Conservation (phyloP, 1,140 invertebrate species). For the Zaprionus ornatus region DNA sequence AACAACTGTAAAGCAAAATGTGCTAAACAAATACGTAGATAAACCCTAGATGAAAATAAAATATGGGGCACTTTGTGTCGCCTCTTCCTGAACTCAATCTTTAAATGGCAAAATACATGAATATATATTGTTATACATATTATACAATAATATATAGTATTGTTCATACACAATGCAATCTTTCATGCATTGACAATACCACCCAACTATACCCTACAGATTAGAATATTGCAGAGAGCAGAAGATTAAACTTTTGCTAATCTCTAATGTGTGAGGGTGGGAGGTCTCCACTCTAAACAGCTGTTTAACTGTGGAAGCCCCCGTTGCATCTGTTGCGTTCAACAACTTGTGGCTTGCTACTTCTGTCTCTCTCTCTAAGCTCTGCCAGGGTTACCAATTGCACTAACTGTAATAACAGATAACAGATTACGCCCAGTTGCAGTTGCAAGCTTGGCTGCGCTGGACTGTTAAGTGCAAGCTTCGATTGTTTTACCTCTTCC, state of each 20-base stretch:
- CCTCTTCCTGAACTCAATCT: conserved; percentile 2
- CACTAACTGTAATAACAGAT: neutral
- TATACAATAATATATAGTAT: no score
- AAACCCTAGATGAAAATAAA: conserved; percentile 36
- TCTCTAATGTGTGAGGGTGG: no score
- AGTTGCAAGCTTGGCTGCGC: conserved; percentile 17
- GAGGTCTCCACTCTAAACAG: neutral
- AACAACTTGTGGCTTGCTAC: conserved; percentile 66
- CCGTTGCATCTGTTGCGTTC: conserved; percentile 59
- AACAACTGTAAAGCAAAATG: conserved; percentile 38
- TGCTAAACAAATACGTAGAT: conserved; percentile 59
- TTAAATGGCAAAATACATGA: neutral
- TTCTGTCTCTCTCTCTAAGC: neutral
- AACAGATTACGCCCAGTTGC: no score
- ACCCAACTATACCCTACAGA: no score
- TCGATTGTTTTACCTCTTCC: neutral
- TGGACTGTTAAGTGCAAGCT: neutral
- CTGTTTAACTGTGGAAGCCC: neutral
- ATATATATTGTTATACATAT: no score
- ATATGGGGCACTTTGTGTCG: neutral
- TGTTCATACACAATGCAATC: no score
- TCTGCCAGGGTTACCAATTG: conserved; percentile 14
- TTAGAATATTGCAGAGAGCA: no score
- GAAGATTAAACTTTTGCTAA: no score
- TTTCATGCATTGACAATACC: no score